Conservation (phyloP, 1,140 invertebrate species). For the Medauroidea extradentata region DNA sequence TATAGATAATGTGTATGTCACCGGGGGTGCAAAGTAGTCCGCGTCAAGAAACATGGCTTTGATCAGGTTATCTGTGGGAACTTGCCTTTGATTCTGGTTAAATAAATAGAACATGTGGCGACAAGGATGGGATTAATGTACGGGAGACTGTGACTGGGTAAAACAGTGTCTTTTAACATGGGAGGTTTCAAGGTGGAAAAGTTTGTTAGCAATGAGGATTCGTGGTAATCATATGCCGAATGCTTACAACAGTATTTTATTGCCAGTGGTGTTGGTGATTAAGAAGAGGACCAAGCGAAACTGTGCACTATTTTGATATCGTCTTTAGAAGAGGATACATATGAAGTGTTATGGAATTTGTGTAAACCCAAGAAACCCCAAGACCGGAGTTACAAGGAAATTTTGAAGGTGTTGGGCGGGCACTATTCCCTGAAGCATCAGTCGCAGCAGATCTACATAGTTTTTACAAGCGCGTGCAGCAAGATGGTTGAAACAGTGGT, state of each 20-base stretch:
- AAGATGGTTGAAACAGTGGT: slow-evolving; percentile 7
- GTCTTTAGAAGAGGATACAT: not conserved
- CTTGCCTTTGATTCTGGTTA: no score
- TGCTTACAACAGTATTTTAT: not conserved
- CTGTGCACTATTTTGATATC: not conserved
- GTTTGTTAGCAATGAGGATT: not conserved
- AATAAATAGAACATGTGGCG: no score
- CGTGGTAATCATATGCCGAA: not conserved
- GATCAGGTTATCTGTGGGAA: no score
- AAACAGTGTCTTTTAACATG: no score
- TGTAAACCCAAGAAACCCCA: slow-evolving; percentile 10
- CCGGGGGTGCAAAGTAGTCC: no score
- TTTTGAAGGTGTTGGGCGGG: slow-evolving; percentile 4
- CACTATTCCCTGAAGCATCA: slow-evolving; percentile 13
- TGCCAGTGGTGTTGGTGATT: not conserved
- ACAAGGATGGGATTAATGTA: no score
- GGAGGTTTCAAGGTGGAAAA: not conserved
- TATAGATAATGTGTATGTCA: no score
- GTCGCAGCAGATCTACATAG: slow-evolving; percentile 11
- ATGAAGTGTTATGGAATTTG: slow-evolving; percentile 2
- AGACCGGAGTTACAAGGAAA: slow-evolving; percentile 4
- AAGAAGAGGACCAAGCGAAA: not conserved
- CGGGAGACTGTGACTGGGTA: no score
- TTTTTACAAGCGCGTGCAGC: slow-evolving; percentile 12
- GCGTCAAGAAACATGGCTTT: no score